phyloP scores from a whole-genome alignment of 2,113 vertebrate species.

The Pantherophis guttatus region DNA sequence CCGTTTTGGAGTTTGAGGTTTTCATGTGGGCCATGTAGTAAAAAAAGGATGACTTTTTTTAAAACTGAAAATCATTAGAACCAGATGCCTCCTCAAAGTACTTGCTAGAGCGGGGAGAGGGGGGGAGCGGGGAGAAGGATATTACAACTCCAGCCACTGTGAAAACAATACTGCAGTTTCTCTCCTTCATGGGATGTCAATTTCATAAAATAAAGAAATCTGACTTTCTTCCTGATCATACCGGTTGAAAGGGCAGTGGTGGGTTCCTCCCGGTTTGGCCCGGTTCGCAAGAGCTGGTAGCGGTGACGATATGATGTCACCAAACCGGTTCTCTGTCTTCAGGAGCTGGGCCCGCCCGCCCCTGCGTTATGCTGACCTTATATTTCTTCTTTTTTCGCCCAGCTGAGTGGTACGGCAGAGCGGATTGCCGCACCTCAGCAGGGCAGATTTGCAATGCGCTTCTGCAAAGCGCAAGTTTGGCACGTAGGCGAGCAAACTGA shows the following conservation, averaged over 20 bases:
- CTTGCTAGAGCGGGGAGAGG: constrained; percentile 38
- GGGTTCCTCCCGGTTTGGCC: no score
- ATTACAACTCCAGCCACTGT: constrained; percentile 51
- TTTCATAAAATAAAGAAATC: constrained; percentile 55
- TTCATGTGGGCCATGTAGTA: constrained; percentile 54
- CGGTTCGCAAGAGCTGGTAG: no score
- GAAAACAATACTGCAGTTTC: constrained; percentile 50
- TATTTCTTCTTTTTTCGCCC: no score
- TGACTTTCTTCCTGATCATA: constrained; percentile 34
- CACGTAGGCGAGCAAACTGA: no score
- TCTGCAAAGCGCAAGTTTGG: no score
- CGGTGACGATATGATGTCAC: no score
- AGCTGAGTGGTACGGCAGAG: no score
- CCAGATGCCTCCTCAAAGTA: constrained; percentile 53
- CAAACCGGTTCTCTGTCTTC: no score
- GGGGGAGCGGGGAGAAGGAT: constrained; percentile 12
- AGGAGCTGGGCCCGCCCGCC: no score
- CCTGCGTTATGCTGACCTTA: no score
- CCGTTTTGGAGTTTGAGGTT: constrained; percentile 47
- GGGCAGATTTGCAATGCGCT: no score
- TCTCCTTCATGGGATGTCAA: constrained; percentile 52
- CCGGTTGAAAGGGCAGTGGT: constrained; percentile 28
- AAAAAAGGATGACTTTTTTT: constrained; percentile 56
- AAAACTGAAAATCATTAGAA: constrained; percentile 60
- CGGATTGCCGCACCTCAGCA: no score